Conservation (phyloP, 2,888 invertebrate species). For the Drosophila tanythrix region DNA sequence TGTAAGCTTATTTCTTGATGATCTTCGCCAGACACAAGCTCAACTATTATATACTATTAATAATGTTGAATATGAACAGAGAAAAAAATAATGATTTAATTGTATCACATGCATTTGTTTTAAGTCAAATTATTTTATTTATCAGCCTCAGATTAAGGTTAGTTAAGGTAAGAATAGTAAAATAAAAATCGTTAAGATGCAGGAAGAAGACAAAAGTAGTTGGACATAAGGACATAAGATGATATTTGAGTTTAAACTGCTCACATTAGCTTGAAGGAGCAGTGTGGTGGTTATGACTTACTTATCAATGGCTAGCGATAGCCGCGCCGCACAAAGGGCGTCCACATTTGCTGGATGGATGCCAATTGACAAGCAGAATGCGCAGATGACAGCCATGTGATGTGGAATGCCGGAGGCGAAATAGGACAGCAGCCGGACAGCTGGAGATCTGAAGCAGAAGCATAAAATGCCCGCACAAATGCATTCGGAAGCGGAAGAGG, state of each 20-base stretch:
- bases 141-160: not conserved
- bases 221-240: too few relatives aligned
- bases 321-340: constrained; percentile 16
- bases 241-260: not conserved
- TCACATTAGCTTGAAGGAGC: not conserved
- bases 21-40: not conserved
- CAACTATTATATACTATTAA: not conserved
- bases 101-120: not conserved
- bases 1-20: not conserved
- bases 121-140: not conserved
- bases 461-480: constrained; percentile 51
- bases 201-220: not conserved
- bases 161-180: not conserved
- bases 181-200: not conserved
- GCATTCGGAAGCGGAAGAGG: constrained; percentile 55
- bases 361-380: constrained; percentile 41
- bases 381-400: constrained; percentile 19
- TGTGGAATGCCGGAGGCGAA: not conserved
- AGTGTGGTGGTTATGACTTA: not conserved
- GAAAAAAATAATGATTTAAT: not conserved
- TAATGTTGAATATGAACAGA: not conserved
- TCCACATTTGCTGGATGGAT: constrained; percentile 33
- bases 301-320: not conserved
- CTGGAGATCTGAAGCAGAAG: constrained; percentile 3
- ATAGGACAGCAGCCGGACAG: not conserved